Conservation (phyloP, 1,140 invertebrate species). For the Caerostris darwini region DNA sequence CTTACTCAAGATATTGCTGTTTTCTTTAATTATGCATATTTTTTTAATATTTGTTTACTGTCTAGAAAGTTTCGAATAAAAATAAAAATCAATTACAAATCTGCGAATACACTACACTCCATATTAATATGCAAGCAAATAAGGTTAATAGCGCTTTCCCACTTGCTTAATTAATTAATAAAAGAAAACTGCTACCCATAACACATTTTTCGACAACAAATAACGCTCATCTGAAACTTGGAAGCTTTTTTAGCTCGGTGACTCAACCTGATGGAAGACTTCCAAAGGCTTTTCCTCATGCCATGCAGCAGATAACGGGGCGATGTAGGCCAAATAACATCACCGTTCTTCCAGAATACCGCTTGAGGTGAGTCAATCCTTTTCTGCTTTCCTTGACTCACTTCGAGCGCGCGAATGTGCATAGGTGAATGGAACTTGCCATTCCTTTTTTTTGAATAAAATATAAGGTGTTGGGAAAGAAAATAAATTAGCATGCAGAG, state of each 20-base stretch:
- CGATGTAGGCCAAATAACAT: slow-evolving; percentile 64
- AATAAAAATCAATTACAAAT: too few species aligned
- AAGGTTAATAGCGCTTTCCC: neutral
- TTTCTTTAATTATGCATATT: too few species aligned
- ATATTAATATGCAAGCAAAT: neutral
- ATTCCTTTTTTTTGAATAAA: too few species aligned
- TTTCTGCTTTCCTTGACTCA: slow-evolving; percentile 36
- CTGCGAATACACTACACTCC: neutral
- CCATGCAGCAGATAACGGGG: neutral
- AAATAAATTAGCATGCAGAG: too few species aligned
- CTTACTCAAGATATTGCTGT: too few species aligned
- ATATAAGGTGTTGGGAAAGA: too few species aligned
- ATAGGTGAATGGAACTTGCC: too few species aligned
- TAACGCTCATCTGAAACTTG: neutral
- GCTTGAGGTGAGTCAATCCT: neutral
- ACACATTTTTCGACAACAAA: slow-evolving; percentile 11
- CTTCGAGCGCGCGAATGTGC: neutral
- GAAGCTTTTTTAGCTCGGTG: slow-evolving; percentile 42
- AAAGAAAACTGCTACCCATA: neutral
- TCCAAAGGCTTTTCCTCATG: slow-evolving; percentile 58
- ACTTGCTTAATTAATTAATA: neutral
- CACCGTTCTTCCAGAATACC: neutral
- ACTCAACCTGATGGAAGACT: slow-evolving; percentile 62
- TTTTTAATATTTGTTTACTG: too few species aligned
- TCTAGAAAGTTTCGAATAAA: too few species aligned